Conservation (phyloP, 2,113 vertebrate species). For the Cromileptes altivelis region DNA sequence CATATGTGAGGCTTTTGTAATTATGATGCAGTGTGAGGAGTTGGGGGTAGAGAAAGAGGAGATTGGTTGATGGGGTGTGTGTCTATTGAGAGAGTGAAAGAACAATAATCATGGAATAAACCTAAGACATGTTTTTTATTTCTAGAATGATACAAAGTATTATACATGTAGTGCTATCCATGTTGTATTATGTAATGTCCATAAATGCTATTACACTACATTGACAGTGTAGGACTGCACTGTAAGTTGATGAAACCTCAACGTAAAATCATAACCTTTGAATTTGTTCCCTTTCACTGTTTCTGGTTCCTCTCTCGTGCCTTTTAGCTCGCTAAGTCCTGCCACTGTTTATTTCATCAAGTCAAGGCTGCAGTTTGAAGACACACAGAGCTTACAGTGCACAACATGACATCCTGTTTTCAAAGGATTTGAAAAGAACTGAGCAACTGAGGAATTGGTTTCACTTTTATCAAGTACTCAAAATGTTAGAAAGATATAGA, state of each 20-base stretch:
- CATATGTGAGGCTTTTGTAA: conserved; percentile 35
- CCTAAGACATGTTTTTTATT: background rate
- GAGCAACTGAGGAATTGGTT: conserved; percentile 1
- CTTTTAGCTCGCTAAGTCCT: conserved; percentile 6
- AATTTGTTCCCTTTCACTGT: conserved; percentile 1
- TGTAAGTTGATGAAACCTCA: background rate
- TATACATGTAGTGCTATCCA: background rate
- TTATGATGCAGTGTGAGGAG: conserved; percentile 52
- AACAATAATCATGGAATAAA: background rate
- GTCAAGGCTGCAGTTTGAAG: background rate
- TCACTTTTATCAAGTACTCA: conserved; percentile 5
- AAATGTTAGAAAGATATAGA: background rate
- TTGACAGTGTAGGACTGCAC: background rate
- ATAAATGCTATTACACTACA: background rate
- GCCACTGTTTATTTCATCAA: conserved; percentile 11
- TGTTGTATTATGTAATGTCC: background rate
- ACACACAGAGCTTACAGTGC: conserved; percentile 17
- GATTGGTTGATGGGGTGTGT: background rate
- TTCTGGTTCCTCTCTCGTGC: background rate
- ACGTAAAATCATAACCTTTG: conserved; percentile 11
- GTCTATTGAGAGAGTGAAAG: background rate
- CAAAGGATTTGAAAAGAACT: conserved; percentile 19
- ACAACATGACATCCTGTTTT: conserved; percentile 34
- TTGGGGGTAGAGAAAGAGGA: background rate
- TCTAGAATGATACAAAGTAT: background rate